These are phyloP conservation scores for Hydrozoanthus tunicans DNA, from an alignment of 64 coral and sea anemone genomes.

Conservation along the genomic window DNA sequence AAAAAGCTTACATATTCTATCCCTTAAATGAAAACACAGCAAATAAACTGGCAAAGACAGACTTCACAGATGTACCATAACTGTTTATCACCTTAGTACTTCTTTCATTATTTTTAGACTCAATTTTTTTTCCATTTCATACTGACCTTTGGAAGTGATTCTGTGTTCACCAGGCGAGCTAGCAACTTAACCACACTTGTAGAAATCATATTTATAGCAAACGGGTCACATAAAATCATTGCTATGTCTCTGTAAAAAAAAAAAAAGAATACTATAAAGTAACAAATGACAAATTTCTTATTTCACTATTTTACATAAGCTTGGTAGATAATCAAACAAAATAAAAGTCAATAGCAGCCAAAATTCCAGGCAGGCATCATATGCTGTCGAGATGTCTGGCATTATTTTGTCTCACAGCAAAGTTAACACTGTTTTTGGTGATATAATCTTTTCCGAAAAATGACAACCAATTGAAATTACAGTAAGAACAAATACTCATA, in stretches of 20 bases:
- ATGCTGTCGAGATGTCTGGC: not conserved
- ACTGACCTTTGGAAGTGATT: constrained; percentile 89
- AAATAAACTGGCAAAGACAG: too few species aligned
- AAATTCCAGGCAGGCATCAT: not conserved
- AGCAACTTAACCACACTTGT: constrained; percentile 95
- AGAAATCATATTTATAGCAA: constrained; percentile 93
- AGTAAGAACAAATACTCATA: too few species aligned
- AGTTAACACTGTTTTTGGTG: too few species aligned
- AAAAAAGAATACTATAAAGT: not conserved
- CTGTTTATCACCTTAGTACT: too few species aligned
- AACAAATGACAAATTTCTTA: not conserved
- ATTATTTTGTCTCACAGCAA: not conserved
- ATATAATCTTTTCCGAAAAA: too few species aligned
- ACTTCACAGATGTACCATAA: too few species aligned
- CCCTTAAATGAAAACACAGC: too few species aligned
- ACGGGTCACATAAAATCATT: constrained; percentile 99
- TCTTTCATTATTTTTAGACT: not conserved
- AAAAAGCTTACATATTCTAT: too few species aligned
- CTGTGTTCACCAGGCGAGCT: constrained; percentile 78
- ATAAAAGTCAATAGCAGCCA: not conserved
- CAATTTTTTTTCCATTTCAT: not conserved
- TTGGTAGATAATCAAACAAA: not conserved
- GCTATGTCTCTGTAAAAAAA: constrained; percentile 89
- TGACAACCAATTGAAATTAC: too few species aligned
- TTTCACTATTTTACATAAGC: not conserved